Conservation (phyloP, 1,140 invertebrate genomes). For the Drosophila tani region DNA sequence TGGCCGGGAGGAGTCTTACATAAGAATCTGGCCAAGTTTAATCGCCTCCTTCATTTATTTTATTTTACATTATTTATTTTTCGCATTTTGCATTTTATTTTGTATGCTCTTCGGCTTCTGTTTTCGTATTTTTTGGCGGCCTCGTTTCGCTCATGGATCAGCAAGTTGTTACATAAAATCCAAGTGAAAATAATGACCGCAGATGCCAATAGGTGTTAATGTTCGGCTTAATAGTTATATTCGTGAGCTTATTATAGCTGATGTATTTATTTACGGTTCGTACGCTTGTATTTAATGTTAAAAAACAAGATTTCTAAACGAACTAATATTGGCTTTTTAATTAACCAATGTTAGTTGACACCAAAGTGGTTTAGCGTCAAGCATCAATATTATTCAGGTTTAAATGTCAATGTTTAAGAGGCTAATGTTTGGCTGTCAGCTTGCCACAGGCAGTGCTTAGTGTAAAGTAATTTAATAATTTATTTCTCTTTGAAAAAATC, state of each 20-base stretch:
- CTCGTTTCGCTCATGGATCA: constrained; percentile 4
- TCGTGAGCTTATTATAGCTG: constrained; percentile 7
- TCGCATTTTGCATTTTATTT: constrained; percentile 5
- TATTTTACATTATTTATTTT: background rate
- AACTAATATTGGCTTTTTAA: background rate
- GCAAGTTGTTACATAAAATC: constrained; percentile 26
- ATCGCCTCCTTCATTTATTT: constrained; percentile 13
- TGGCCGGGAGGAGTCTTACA: constrained; percentile 40
- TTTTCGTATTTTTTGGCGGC: background rate
- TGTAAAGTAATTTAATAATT: no score
- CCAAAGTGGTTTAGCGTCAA: constrained; percentile 5
- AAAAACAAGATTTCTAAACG: background rate
- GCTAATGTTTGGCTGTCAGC: constrained; percentile 6
- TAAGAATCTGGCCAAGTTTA: constrained; percentile 31
- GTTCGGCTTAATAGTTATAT: constrained; percentile 14
- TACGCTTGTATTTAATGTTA: background rate
- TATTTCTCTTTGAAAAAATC: background rate
- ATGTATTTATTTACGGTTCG: constrained; percentile 2
- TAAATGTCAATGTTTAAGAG: constrained; percentile 4
- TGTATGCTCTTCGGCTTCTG: background rate
- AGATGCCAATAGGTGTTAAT: constrained; percentile 45
- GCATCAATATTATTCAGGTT: constrained; percentile 18
- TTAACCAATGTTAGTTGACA: constrained; percentile 3
- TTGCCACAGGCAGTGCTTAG: no score
- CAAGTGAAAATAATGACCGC: constrained; percentile 42